Evolutionary conservation across 2,888 invertebrate genomes (phyloP).

Genomic region (Erebia epiphron): DNA sequence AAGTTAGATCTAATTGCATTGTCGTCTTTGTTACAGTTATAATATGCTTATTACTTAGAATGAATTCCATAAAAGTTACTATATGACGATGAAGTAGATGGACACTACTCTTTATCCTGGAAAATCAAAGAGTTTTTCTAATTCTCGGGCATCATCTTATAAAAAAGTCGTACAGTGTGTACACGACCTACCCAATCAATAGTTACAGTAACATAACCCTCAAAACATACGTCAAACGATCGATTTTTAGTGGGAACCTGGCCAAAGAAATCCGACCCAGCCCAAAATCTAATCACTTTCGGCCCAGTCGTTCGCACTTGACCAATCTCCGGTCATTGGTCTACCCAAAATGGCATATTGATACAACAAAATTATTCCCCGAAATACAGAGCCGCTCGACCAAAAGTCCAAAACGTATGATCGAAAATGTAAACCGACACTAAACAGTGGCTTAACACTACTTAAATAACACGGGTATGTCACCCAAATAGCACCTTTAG

Average conservation of each 20-base stretch:
- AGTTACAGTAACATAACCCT: constrained; percentile 11
- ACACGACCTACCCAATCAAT: constrained; percentile 4
- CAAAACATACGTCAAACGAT: constrained; percentile 20
- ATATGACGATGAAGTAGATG: too few relatives aligned
- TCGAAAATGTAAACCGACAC: constrained; percentile 75
- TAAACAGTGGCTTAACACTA: constrained; percentile 73
- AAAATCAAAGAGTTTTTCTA: too few relatives aligned
- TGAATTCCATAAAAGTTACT: not conserved
- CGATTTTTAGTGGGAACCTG: constrained; percentile 9
- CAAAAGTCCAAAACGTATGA: constrained; percentile 61
- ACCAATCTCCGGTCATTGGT: constrained; percentile 38
- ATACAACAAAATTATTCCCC: constrained; percentile 48
- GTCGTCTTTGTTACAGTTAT: constrained; percentile 1
- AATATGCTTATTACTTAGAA: not conserved
- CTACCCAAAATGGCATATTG: constrained; percentile 40
- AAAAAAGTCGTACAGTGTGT: not conserved
- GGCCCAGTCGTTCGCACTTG: constrained; percentile 30
- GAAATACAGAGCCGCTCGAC: constrained; percentile 58
- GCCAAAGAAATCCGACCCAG: constrained; percentile 28
- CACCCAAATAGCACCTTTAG: constrained; percentile 49
- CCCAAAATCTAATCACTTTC: constrained; percentile 35
- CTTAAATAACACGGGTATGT: constrained; percentile 46
- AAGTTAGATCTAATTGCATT: constrained; percentile 13
- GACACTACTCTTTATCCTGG: too few relatives aligned
- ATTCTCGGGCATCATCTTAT: too few relatives aligned